Percentiles rank a stretch among this genome's conserved stretches.
These are phyloP conservation scores for Notarius quadriscutis DNA, from an alignment of 2,113 vertebrate species.

Conservation along the genomic window DNA sequence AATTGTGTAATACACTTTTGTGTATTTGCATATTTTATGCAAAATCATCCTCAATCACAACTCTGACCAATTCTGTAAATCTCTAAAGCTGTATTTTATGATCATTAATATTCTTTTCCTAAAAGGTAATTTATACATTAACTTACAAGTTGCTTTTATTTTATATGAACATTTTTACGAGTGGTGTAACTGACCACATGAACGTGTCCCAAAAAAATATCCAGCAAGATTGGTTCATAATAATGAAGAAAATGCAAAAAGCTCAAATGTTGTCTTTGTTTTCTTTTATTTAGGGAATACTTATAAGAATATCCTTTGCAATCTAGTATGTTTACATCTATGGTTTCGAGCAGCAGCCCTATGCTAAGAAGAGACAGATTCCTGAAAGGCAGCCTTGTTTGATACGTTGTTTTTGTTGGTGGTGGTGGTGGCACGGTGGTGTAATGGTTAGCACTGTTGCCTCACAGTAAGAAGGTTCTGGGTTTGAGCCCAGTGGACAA, in stretches of 20 bases:
- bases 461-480: too few relatives aligned
- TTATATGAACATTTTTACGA: not conserved
- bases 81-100: not conserved
- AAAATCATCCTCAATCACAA: not conserved
- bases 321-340: not conserved
- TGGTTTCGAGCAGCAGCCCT: not conserved
- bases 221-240: not conserved
- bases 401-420: not conserved
- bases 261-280: not conserved
- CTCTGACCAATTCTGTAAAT: not conserved
- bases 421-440: too few relatives aligned
- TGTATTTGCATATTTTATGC: not conserved
- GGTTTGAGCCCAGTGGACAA: too few relatives aligned
- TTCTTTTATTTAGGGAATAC: conserved; percentile 19
- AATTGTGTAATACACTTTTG: not conserved
- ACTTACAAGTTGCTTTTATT: not conserved
- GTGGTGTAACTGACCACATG: not conserved
- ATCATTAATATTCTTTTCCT: not conserved
- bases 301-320: not conserved
- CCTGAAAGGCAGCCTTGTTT: conserved; percentile 18
- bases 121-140: not conserved
- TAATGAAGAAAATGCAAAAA: not conserved
- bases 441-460: too few relatives aligned
- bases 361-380: not conserved
- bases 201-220: not conserved